A percentile compares a stretch with the other conserved stretches of the same genome.
phyloP scores from a whole-genome alignment of 1,140 invertebrate genomes.

The Drosophila trapezifrons region DNA sequence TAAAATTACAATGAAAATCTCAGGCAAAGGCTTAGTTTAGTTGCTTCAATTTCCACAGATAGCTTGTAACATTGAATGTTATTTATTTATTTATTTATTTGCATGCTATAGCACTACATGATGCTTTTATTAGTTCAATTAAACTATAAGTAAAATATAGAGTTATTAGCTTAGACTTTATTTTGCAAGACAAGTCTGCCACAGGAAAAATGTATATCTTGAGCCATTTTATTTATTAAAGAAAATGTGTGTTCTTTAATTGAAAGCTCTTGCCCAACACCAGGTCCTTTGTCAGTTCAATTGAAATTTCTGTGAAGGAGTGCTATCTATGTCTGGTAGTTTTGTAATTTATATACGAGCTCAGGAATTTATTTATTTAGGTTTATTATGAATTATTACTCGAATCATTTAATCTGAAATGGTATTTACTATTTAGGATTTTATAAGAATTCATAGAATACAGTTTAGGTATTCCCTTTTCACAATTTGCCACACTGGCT shows the following conservation, averaged over 20 bases:
- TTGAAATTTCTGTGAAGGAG: background rate
- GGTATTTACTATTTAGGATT: no score
- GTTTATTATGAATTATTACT: background rate
- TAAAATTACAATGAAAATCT: background rate
- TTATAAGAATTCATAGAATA: background rate
- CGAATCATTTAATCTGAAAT: background rate
- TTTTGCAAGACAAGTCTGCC: background rate
- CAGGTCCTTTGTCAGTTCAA: no score
- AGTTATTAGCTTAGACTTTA: background rate
- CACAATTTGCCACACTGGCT: background rate
- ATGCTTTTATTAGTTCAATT: background rate
- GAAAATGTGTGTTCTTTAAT: no score
- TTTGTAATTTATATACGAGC: background rate
- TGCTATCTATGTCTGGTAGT: background rate
- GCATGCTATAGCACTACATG: background rate
- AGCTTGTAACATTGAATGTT: background rate
- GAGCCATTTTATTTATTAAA: no score
- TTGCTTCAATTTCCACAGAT: no score
- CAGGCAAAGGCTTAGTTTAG: background rate
- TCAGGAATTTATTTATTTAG: background rate
- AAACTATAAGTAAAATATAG: background rate
- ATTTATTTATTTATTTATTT: no score
- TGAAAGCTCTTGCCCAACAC: no score
- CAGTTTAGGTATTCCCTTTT: no score
- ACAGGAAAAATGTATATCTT: no score